Conservation (phyloP, 2,888 invertebrate genomes). For the Hedya salicella region DNA sequence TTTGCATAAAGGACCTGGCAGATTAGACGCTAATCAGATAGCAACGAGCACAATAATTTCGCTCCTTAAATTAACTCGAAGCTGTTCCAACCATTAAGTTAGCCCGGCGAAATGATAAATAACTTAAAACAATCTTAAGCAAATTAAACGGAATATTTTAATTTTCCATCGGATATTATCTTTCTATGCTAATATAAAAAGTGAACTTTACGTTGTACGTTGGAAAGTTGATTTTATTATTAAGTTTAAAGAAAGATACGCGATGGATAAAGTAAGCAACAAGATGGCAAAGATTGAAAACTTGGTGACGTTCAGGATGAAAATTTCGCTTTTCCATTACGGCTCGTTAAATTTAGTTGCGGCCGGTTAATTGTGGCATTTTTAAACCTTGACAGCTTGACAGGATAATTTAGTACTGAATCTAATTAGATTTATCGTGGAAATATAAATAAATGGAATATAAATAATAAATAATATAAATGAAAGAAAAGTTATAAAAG, state of each 20-base stretch:
- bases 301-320: not conserved
- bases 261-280: not conserved
- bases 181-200: not conserved
- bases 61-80: no score
- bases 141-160: not conserved
- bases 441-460: no score
- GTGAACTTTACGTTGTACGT: not conserved
- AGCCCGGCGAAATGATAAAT: not conserved
- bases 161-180: not conserved
- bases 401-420: not conserved
- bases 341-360: slow-evolving; percentile 4
- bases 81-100: not conserved
- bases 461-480: no score
- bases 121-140: not conserved
- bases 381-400: not conserved
- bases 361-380: not conserved
- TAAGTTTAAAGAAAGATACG: not conserved
- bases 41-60: not conserved
- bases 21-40: not conserved
- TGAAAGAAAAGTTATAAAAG: no score
- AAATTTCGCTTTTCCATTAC: slow-evolving; percentile 6
- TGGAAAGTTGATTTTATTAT: not conserved
- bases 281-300: slow-evolving; percentile 8
- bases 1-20: not conserved
- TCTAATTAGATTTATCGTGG: not conserved